These are phyloP conservation scores for Protonibea diacanthus DNA, from an alignment of 2,797 vertebrate genomes.

Conservation along the genomic window DNA sequence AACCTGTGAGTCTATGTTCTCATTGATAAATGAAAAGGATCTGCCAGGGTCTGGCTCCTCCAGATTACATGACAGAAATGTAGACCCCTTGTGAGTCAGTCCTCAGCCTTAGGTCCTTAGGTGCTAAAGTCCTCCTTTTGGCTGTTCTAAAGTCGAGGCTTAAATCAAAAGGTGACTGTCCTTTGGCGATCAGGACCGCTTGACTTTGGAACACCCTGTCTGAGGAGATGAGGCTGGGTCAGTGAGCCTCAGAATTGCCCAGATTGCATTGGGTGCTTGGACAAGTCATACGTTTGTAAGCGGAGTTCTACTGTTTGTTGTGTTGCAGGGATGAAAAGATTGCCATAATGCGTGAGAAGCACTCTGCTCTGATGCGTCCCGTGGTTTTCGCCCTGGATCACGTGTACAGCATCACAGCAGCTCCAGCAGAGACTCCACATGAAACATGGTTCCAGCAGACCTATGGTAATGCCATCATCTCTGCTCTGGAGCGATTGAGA, in stretches of 20 bases:
- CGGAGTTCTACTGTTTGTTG: background rate
- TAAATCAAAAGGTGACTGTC: no score
- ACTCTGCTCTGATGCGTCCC: constrained; percentile 97
- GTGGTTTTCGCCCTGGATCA: constrained; percentile 98
- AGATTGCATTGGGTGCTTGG: background rate
- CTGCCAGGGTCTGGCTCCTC: no score
- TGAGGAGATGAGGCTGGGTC: no score
- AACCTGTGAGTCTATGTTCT: background rate
- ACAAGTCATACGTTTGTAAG: no score
- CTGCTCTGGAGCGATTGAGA: constrained; percentile 92
- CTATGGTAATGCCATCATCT: constrained; percentile 93
- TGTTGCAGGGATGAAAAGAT: constrained; percentile 94
- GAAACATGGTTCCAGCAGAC: constrained; percentile 99
- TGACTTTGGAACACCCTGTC: no score
- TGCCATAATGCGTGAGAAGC: constrained; percentile 98
- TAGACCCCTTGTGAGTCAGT: no score
- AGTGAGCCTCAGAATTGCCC: no score
- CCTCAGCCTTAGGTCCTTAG: no score
- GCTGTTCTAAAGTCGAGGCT: no score
- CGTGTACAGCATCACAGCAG: constrained; percentile 94
- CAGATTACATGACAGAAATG: no score
- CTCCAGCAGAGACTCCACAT: constrained; percentile 95
- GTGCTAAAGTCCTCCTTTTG: no score
- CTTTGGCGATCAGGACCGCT: no score
- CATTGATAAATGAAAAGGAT: background rate